These are phyloP conservation scores for Rhinogobio ventralis DNA, from an alignment of 2,797 vertebrate genomes.

Conservation along the genomic window DNA sequence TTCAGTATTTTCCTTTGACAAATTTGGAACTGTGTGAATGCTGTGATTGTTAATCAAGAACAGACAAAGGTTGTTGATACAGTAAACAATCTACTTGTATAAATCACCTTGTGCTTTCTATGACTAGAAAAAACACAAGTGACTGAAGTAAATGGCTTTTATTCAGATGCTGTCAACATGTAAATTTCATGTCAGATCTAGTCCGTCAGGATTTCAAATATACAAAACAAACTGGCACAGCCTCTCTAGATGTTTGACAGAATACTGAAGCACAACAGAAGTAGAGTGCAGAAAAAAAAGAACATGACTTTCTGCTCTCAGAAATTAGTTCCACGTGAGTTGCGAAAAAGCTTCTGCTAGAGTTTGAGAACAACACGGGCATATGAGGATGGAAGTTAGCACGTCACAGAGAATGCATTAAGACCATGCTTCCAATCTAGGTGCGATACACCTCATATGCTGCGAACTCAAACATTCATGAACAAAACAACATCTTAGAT, in stretches of 20 bases:
- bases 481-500: constrained; percentile 23
- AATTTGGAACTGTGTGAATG: background rate
- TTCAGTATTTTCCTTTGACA: background rate
- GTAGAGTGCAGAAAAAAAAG: constrained; percentile 1
- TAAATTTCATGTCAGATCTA: constrained; percentile 32
- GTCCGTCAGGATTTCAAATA: constrained; percentile 18
- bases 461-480: background rate
- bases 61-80: background rate
- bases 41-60: background rate
- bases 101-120: background rate
- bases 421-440: constrained; percentile 13
- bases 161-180: constrained; percentile 19
- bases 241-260: constrained; percentile 34
- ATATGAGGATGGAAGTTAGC: constrained; percentile 10
- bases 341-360: constrained; percentile 40
- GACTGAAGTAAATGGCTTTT: constrained; percentile 9
- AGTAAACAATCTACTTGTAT: background rate
- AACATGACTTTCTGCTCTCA: constrained; percentile 48
- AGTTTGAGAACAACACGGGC: constrained; percentile 35
- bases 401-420: constrained; percentile 29
- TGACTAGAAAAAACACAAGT: constrained; percentile 1
- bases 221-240: constrained; percentile 16
- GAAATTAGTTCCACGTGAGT: constrained; percentile 47
- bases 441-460: background rate
- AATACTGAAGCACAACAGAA: constrained; percentile 33